phyloP scores from a whole-genome alignment of 2,888 invertebrate genomes.

The Athetis lepigone region DNA sequence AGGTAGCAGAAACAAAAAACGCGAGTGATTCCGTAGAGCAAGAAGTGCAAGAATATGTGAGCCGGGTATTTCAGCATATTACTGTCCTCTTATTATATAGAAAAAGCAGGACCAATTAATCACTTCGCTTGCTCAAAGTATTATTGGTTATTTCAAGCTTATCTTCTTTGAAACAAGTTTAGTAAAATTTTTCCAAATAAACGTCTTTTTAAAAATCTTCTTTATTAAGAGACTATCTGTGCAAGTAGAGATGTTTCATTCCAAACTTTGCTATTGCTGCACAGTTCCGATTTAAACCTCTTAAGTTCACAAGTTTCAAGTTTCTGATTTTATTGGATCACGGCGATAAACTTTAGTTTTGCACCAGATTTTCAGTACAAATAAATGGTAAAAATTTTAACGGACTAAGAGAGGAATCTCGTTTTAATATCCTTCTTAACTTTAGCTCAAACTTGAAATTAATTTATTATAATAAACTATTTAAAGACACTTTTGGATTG shows the following conservation, averaged over 20 bases:
- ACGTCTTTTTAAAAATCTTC: constrained; percentile 11
- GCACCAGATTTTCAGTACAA: constrained; percentile 5
- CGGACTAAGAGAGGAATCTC: neutral
- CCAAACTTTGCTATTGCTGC: constrained; percentile 35
- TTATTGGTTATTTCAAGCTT: too few species aligned
- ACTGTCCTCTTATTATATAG: too few species aligned
- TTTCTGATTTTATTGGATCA: constrained; percentile 29
- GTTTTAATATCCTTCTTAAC: neutral
- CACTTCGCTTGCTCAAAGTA: too few species aligned
- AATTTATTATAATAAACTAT: too few species aligned
- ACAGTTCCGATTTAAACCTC: constrained; percentile 19
- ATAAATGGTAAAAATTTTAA: constrained; percentile 4
- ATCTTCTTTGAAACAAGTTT: too few species aligned
- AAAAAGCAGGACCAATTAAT: too few species aligned
- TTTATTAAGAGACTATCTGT: constrained; percentile 5
- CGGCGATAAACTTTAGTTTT: constrained; percentile 17
- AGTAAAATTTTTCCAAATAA: neutral
- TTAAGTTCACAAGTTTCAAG: constrained; percentile 21
- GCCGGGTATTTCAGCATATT: too few species aligned
- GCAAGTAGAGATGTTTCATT: neutral
- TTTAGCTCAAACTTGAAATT: neutral
- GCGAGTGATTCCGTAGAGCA: too few species aligned
- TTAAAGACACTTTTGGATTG: too few species aligned
- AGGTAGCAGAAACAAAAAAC: too few species aligned
- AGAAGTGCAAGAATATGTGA: too few species aligned